Conservation (phyloP, 2,888 invertebrate species). For the Drosophila fungiperda region DNA sequence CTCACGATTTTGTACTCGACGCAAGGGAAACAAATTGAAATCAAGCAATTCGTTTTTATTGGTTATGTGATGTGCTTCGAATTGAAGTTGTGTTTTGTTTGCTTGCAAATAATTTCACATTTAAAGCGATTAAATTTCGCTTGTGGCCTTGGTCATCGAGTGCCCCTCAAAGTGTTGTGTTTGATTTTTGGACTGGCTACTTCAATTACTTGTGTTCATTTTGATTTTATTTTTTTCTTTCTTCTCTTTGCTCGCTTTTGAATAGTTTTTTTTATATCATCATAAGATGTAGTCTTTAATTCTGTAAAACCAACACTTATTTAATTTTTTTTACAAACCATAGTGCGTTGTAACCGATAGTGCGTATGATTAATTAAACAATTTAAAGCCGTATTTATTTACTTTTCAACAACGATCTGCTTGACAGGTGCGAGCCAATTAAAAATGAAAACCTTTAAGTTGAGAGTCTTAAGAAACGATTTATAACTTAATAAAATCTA, state of each 20-base stretch:
- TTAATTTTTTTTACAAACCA: not conserved
- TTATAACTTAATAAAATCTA: not conserved
- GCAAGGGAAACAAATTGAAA: slow-evolving; percentile 52
- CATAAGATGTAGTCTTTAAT: slow-evolving; percentile 19
- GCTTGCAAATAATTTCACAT: slow-evolving; percentile 74
- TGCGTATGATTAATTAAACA: slow-evolving; percentile 34
- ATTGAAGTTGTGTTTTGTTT: slow-evolving; percentile 41
- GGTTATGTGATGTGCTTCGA: slow-evolving; percentile 60
- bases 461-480: not conserved
- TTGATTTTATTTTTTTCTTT: slow-evolving; percentile 27
- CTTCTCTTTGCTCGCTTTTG: slow-evolving; percentile 17
- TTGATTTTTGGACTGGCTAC: slow-evolving; percentile 34
- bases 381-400: slow-evolving; percentile 3
- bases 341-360: not conserved
- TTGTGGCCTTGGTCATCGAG: slow-evolving; percentile 61
- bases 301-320: slow-evolving; percentile 13
- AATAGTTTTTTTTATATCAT: slow-evolving; percentile 17
- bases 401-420: no score
- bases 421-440: not conserved
- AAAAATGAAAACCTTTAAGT: not conserved
- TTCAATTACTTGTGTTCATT: slow-evolving; percentile 47
- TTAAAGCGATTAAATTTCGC: slow-evolving; percentile 80
- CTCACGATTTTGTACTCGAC: slow-evolving; percentile 62
- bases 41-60: slow-evolving; percentile 53
- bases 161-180: slow-evolving; percentile 35